Evolutionary conservation across 2,797 vertebrate genomes (phyloP), one percentile per base, ranked within the genome.

Genomic region (Semotilus atromaculatus): DNA sequence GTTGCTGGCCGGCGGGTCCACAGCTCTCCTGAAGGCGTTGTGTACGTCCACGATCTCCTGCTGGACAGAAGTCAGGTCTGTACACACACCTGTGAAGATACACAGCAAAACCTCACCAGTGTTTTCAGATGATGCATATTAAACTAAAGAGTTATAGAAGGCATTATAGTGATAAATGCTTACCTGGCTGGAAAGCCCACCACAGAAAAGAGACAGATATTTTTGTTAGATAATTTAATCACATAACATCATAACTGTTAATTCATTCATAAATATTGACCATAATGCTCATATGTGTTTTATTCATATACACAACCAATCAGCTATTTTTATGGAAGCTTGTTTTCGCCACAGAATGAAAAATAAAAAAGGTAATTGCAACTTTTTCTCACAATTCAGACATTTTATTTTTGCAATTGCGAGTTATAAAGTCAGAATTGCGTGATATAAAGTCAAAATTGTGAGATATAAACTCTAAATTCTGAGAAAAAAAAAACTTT

Each of bases 11-110:
- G 88, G 0, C 0, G 94, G 94, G 4, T 84, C 0, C 3, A 96
- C 95, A 0, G 34, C 53, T 81, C 91, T 90, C 88, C 95, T 92
- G 71, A 91, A 89, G 19, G 5, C 48, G 4, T 96, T 95, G 90
- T 95, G 94, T 9, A 5, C 0, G 13, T 92, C 80, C 23, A 91
- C 89, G 6, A 96, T 95, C 87, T 93, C 89, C 0, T 67, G 16
- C 90, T 94, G 93, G 36, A 94, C 88, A 1, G 21, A 1, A 1
- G 43, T 0, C 26, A 85, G 85, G 16, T 87, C 66, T 11, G 93
- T 55, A 87, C 93, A 94, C 86, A 90, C 0, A 0, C 75, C 95
- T 95, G 82, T 58, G 6, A 36, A 6, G 73, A 66, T 8, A 29
- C 3, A 73, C 2, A 62, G 16, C 55, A 53, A 70, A 3, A 38